A percentile compares a stretch with the other conserved stretches of the same genome.
Evolutionary conservation across 35 echinoderm and acorn worm genomes (phyloP).

Genomic region (Stichopus chloronotus): DNA sequence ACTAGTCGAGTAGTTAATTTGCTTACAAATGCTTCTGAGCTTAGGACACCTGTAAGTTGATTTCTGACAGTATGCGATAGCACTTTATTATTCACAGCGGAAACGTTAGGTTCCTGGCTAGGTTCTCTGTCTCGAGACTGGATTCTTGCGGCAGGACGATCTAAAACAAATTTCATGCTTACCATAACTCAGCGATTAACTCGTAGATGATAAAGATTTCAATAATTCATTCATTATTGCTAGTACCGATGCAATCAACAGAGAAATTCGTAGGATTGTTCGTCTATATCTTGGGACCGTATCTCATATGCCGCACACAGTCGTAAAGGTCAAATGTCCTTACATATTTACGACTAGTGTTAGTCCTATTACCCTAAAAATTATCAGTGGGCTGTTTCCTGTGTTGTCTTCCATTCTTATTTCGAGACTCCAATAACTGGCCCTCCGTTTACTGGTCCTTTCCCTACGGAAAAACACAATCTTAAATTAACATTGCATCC

Average conservation of each 20-base stretch:
- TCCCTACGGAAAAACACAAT: no score
- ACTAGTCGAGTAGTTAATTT: background rate
- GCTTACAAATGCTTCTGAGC: background rate
- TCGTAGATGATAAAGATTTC: background rate
- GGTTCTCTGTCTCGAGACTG: background rate
- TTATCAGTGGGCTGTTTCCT: no score
- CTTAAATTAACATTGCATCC: no score
- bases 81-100: background rate
- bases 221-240: background rate
- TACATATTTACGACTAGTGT: no score
- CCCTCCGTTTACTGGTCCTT: no score
- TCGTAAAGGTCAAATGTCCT: no score
- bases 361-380: no score
- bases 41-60: slow-evolving; percentile 3
- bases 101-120: slow-evolving; percentile 12
- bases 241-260: background rate
- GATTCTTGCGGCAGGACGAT: background rate
- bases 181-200: background rate
- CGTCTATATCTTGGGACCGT: no score
- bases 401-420: no score
- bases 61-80: slow-evolving; percentile 21
- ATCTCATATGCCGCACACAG: background rate
- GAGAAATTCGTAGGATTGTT: slow-evolving; percentile 5
- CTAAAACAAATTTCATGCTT: background rate
- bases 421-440: no score